Evolutionary conservation across 2,888 invertebrate genomes (phyloP).

Genomic region (Eurytoma adleriae): DNA sequence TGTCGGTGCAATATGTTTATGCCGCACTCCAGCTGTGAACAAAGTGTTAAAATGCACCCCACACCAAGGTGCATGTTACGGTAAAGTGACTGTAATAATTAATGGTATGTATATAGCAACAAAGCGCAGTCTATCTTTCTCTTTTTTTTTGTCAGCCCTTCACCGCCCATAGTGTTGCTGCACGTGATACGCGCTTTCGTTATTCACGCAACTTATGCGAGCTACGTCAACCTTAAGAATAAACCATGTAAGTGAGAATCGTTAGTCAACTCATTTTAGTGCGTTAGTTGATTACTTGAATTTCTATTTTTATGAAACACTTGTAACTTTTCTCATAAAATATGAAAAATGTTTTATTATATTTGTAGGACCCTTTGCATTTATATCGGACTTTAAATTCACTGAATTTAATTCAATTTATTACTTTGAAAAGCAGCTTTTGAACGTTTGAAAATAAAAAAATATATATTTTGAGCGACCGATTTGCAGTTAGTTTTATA

Average conservation of each 20-base stretch:
- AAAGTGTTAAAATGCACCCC: slow-evolving; percentile 71
- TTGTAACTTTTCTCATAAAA: no score
- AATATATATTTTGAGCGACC: no score
- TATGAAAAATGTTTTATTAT: no score
- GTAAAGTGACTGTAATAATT: slow-evolving; percentile 45
- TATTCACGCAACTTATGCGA: background rate
- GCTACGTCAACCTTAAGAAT: background rate
- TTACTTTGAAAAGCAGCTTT: no score
- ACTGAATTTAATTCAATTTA: no score
- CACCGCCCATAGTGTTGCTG: background rate
- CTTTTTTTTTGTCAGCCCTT: background rate
- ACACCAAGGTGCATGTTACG: slow-evolving; percentile 66
- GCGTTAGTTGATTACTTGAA: background rate
- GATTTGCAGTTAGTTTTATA: no score
- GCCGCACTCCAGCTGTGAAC: slow-evolving; percentile 74
- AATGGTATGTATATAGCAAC: slow-evolving; percentile 58
- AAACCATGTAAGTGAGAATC: background rate
- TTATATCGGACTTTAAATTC: no score
- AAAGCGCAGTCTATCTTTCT: slow-evolving; percentile 61
- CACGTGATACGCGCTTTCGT: background rate
- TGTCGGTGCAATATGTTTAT: slow-evolving; percentile 69
- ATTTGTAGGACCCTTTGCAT: no score
- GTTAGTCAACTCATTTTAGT: background rate
- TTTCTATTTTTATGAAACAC: no score
- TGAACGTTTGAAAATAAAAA: no score